Evolutionary conservation across 2,888 invertebrate species (phyloP), one percentile per base, ranked within the genome.

Genomic region (Sphaeridia pumilis): DNA sequence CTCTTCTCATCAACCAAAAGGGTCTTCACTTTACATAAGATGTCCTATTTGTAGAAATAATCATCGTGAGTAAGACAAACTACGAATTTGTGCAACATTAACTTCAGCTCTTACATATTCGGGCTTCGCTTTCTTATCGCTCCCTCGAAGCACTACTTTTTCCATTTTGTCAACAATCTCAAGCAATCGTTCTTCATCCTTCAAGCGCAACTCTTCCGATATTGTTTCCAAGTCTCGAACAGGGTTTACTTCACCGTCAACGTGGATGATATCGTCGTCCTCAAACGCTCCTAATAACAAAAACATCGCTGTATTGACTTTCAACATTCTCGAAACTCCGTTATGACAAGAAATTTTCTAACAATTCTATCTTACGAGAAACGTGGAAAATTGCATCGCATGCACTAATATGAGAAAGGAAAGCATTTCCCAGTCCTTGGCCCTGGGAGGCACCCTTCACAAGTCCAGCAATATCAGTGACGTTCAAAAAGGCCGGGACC

Each of bases 391-490:
- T 84, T 36, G 94, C 92, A 72, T 99, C 98, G 70, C 98, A 98
- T 17, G 95, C 97, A 70, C 85, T 88, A 68, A 99, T 97, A 73
- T 99, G 94, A 4, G 97, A 94, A 43, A 99, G 78, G 73, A 99
- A 99, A 57, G 93, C 94, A 72, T 99, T 99, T 67, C 98, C 98
- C 52, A 99, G 76, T 1, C 98, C 95, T 72, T 95, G 90, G 1
- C 98, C 98, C 70, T 97, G 94, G 3, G 93, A 87, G 2, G 98
- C 98, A 27, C 97, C 98, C 68, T 93, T 89, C 34, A 99, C 98
- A 60, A 99, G 75, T 10, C 98, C 98, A 50, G 98, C 98, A 67
- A 99, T 99, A 71, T 99, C 98, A 27, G 93, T 92, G 28, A 99
- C 87, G 71, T 93, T 97, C 60, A 99, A 74, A 72, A 86, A 98